A percentile compares a stretch with the other conserved stretches of the same genome.
These are phyloP conservation scores for Centroberyx gerrardi DNA, from an alignment of 2,797 vertebrate species.

Conservation along the genomic window DNA sequence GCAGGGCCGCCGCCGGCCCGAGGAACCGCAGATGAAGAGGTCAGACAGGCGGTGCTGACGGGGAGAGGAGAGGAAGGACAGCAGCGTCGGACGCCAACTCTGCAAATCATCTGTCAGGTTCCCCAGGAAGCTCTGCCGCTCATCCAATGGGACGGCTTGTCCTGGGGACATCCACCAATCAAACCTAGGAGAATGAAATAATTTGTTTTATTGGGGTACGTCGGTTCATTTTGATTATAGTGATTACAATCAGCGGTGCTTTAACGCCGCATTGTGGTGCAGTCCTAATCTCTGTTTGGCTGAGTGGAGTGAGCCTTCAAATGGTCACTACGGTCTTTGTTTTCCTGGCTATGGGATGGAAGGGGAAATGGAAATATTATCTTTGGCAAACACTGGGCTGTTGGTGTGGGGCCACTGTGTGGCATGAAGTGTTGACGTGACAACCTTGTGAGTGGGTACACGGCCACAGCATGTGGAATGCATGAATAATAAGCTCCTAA, in stretches of 20 bases:
- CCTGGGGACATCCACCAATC: too few relatives aligned
- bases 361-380: not conserved
- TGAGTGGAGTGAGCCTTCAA: not conserved
- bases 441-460: constrained; percentile 28
- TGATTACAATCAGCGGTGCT: not conserved
- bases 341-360: not conserved
- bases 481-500: constrained; percentile 30
- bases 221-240: not conserved
- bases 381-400: constrained; percentile 2
- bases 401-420: constrained; percentile 14
- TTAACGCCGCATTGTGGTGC: too few relatives aligned
- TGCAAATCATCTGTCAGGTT: too few relatives aligned
- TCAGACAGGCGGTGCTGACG: too few relatives aligned
- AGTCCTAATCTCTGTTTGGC: not conserved
- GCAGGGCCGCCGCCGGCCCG: too few relatives aligned
- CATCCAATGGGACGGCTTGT: too few relatives aligned
- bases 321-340: not conserved
- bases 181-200: too few relatives aligned
- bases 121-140: too few relatives aligned
- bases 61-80: too few relatives aligned
- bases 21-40: too few relatives aligned
- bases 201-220: not conserved
- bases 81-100: too few relatives aligned
- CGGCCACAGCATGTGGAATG: not conserved
- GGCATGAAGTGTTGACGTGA: constrained; percentile 30